phyloP scores from a whole-genome alignment of 2,888 invertebrate species.

The Leptarthrus brevirostris region DNA sequence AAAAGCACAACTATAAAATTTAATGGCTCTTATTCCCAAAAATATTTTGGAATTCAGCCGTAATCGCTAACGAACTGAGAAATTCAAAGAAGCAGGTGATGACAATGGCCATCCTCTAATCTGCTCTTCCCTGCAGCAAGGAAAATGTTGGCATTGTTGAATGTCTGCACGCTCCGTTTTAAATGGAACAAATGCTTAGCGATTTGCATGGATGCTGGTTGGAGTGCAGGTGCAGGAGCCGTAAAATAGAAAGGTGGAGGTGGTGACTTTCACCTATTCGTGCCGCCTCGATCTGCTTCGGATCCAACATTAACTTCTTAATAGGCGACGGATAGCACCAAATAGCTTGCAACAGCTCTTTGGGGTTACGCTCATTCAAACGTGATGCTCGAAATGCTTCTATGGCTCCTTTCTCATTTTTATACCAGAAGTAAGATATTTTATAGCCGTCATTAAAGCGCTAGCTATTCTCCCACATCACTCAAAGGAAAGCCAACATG shows the following conservation, averaged over 20 bases:
- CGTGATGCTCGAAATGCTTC: neutral
- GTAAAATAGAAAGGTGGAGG: neutral
- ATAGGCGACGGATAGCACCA: neutral
- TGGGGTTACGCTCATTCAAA: neutral
- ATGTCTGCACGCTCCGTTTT: neutral
- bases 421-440: neutral
- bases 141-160: neutral
- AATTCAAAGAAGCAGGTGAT: neutral
- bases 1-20: neutral
- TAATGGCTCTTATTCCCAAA: neutral
- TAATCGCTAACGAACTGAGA: neutral
- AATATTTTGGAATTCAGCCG: neutral
- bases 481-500: neutral
- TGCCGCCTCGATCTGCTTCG: neutral
- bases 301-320: slow-evolving; percentile 8
- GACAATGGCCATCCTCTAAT: slow-evolving; percentile 2
- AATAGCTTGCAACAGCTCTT: slow-evolving; percentile 3
- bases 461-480: neutral
- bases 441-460: slow-evolving; percentile 19
- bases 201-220: slow-evolving; percentile 1
- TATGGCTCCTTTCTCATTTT: neutral
- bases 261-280: neutral
- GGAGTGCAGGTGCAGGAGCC: neutral
- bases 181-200: neutral
- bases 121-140: neutral